phyloP scores from a whole-genome alignment of 2,888 invertebrate species.

The Spilarctia lutea region DNA sequence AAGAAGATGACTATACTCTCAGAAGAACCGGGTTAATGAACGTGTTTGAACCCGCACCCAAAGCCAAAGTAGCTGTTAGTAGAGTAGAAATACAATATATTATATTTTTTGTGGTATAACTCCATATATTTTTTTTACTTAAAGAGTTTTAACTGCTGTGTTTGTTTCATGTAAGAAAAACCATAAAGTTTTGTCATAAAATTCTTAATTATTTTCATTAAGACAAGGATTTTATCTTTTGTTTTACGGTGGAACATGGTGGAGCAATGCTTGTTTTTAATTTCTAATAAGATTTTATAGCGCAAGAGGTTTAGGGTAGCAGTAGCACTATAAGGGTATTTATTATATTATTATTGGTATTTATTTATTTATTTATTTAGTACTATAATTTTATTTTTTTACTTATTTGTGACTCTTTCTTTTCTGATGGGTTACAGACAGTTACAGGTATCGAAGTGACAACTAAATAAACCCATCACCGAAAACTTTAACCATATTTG shows the following conservation, averaged over 20 bases:
- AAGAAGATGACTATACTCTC: too few species aligned
- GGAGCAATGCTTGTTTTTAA: slow-evolving; percentile 8
- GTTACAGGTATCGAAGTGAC: too few species aligned
- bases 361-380: too few species aligned
- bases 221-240: slow-evolving; percentile 30
- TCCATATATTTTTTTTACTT: neutral
- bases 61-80: too few species aligned
- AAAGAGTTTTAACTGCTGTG: slow-evolving; percentile 20
- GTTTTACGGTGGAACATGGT: slow-evolving; percentile 6
- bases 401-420: too few species aligned
- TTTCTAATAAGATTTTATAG: neutral
- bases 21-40: too few species aligned
- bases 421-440: too few species aligned
- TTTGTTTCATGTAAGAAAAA: slow-evolving; percentile 19
- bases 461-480: too few species aligned
- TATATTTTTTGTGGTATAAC: neutral
- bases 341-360: too few species aligned
- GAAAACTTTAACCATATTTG: too few species aligned
- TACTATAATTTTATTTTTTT: neutral
- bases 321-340: neutral
- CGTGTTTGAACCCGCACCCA: too few species aligned
- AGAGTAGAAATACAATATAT: too few species aligned
- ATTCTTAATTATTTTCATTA: slow-evolving; percentile 34
- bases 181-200: slow-evolving; percentile 26
- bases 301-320: neutral